These are phyloP conservation scores for Nymphalis c-album DNA, from an alignment of 2,888 invertebrate genomes.

Conservation along the genomic window DNA sequence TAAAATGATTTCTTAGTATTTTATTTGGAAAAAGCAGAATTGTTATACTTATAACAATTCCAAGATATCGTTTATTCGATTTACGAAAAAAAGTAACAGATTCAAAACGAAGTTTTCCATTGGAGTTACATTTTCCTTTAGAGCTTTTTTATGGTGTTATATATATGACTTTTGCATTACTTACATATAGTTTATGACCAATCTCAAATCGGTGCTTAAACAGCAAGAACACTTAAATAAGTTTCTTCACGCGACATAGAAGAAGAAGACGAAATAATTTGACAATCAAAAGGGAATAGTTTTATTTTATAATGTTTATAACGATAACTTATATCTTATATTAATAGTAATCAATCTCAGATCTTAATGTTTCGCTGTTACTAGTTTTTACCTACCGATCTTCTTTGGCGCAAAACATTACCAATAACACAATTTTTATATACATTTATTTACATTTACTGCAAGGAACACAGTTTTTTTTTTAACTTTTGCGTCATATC, in stretches of 20 bases:
- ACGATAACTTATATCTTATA: conserved; percentile 30
- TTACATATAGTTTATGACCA: conserved; percentile 11
- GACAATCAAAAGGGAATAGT: conserved; percentile 29
- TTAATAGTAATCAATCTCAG: conserved; percentile 23
- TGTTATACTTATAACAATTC: no score
- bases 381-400: conserved; percentile 25
- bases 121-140: no score
- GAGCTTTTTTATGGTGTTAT: no score
- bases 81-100: no score
- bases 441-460: conserved; percentile 10
- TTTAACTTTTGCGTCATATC: neutral
- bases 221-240: conserved; percentile 1
- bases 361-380: neutral
- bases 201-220: conserved; percentile 9
- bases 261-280: neutral
- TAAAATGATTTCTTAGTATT: no score
- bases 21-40: no score
- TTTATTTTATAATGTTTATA: conserved; percentile 32
- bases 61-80: no score
- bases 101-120: no score
- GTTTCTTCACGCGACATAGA: no score
- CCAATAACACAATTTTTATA: conserved; percentile 1
- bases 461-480: neutral
- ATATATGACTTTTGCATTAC: conserved; percentile 5
- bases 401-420: conserved; percentile 41